Percentiles rank a stretch among this genome's conserved stretches.
phyloP scores from a whole-genome alignment of 2,113 vertebrate species.

The Cebus imitator region DNA sequence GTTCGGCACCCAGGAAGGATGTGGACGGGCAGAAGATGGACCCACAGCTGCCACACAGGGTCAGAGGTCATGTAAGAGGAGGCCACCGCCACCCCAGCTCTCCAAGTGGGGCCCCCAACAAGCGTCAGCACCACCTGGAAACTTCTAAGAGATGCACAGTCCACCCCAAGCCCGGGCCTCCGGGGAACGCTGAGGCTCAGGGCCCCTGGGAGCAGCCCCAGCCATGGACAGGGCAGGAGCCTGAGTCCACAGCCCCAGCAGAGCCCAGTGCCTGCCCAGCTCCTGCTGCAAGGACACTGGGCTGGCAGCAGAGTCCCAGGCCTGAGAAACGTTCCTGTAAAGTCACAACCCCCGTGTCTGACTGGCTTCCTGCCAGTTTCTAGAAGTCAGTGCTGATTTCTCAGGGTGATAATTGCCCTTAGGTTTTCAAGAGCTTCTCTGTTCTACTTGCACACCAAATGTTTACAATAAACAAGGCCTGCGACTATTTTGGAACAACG shows the following conservation, averaged over 20 bases:
- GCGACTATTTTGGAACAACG: too few relatives aligned
- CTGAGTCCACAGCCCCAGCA: neutral
- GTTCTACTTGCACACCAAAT: neutral
- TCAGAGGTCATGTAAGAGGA: neutral
- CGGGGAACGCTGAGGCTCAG: rapidly evolving
- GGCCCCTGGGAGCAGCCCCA: neutral
- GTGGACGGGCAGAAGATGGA: neutral
- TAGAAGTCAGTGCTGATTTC: neutral
- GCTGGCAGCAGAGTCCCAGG: neutral
- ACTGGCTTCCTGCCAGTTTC: too few relatives aligned
- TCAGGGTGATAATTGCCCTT: rapidly evolving
- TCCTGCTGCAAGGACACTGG: neutral
- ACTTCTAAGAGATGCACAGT: rapidly evolving
- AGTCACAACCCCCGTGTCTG: rapidly evolving
- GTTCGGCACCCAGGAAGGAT: neutral
- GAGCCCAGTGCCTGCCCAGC: neutral
- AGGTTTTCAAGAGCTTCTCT: neutral
- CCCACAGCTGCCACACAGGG: neutral
- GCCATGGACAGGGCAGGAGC: neutral
- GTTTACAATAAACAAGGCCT: rapidly evolving
- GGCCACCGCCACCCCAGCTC: neutral
- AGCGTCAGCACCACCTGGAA: rapidly evolving
- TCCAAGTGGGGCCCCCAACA: too few relatives aligned
- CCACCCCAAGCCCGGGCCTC: neutral
- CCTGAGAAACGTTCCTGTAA: neutral